Conservation (phyloP, 1,140 invertebrate species). For the Nasonia giraulti region DNA sequence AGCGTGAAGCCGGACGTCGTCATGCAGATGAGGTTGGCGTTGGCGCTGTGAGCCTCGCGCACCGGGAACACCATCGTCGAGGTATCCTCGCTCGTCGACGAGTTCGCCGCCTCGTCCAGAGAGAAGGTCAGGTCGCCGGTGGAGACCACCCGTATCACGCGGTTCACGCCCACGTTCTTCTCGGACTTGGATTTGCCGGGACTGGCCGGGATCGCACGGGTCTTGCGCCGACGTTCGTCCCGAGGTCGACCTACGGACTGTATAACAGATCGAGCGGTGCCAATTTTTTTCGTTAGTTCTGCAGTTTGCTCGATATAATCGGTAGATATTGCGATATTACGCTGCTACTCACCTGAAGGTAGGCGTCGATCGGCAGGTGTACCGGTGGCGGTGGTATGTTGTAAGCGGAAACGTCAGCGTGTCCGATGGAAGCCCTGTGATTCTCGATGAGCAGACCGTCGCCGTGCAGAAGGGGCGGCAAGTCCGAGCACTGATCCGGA, state of each 20-base stretch:
- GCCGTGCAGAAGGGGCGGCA: constrained; percentile 68
- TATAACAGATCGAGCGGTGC: neutral
- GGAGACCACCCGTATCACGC: constrained; percentile 89
- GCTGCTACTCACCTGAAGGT: constrained; percentile 71
- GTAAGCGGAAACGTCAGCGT: constrained; percentile 80
- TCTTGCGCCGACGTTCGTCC: constrained; percentile 83
- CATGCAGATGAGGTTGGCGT: constrained; percentile 84
- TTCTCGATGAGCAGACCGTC: constrained; percentile 71
- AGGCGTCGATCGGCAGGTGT: constrained; percentile 78
- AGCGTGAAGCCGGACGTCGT: constrained; percentile 92
- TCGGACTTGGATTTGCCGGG: constrained; percentile 72
- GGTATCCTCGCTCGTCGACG: constrained; percentile 46
- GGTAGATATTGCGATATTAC: too few relatives aligned
- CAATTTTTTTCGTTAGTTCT: neutral
- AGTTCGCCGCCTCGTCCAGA: constrained; percentile 78
- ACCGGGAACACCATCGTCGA: constrained; percentile 80
- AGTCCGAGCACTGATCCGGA: constrained; percentile 89
- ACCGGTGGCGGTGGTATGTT: constrained; percentile 79
- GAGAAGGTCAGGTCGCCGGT: constrained; percentile 89
- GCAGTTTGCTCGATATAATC: too few relatives aligned
- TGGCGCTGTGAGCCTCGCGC: constrained; percentile 49
- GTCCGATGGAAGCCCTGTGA: constrained; percentile 64
- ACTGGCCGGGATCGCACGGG: constrained; percentile 74
- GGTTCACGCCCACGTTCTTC: constrained; percentile 88
- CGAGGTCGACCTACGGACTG: constrained; percentile 76